Evolutionary conservation across 2,113 vertebrate species (phyloP).

Genomic region (Brienomyrus longianalis): DNA sequence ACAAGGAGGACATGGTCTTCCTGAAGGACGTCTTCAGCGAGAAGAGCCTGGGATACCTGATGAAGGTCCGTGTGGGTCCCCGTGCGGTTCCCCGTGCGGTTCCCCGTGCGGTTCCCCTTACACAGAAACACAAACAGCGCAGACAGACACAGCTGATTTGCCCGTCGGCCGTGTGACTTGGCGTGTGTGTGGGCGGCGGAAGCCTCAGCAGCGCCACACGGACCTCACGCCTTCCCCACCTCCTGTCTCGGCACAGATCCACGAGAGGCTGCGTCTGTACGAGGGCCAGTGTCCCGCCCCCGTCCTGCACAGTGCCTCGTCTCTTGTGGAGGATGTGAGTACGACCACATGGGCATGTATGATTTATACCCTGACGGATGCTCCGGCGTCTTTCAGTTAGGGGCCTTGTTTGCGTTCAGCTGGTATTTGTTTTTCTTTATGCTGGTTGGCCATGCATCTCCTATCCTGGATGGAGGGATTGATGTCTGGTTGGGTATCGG

Average conservation of each 20-base stretch:
- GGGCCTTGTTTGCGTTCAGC: neutral
- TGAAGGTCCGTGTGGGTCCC: constrained; percentile 70
- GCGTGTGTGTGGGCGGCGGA: neutral
- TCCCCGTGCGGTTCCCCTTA: neutral
- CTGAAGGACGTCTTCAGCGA: constrained; percentile 89
- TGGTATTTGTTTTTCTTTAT: constrained; percentile 8
- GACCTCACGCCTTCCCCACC: neutral
- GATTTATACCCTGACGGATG: neutral
- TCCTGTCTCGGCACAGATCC: constrained; percentile 67
- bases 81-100: neutral
- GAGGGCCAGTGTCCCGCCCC: constrained; percentile 85
- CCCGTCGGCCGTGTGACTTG: neutral
- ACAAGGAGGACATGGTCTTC: constrained; percentile 92
- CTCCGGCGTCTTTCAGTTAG: neutral
- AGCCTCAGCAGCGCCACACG: neutral
- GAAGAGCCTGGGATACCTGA: constrained; percentile 80
- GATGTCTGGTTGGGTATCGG: neutral
- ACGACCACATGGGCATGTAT: neutral
- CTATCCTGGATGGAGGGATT: neutral
- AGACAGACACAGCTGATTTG: neutral
- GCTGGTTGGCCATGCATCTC: neutral
- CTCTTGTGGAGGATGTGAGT: constrained; percentile 86
- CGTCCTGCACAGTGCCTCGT: constrained; percentile 78
- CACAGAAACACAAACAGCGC: neutral
- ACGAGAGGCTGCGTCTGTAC: constrained; percentile 87